Percentiles rank a stretch among this genome's conserved stretches.
Conservation (phyloP, 2,888 invertebrate genomes). For the Oconnorella tubifera region DNA sequence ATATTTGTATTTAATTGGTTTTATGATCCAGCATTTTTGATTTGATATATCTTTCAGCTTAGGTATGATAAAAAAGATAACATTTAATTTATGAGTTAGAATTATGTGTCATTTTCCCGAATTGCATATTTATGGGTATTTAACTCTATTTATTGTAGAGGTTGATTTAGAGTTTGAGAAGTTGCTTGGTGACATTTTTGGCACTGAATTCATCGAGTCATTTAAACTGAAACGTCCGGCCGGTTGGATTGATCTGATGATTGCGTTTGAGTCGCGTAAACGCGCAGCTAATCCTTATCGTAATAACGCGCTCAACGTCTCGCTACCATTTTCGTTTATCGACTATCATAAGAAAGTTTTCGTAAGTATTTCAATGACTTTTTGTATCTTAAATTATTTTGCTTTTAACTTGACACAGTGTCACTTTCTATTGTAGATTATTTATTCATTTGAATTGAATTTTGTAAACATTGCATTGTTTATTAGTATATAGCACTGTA, state of each 20-base stretch:
- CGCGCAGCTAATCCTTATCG: slow-evolving; percentile 59
- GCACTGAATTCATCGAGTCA: slow-evolving; percentile 58
- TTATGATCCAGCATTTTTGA: too few species aligned
- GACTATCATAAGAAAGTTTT: slow-evolving; percentile 56
- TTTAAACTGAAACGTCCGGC: slow-evolving; percentile 59
- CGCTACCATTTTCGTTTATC: slow-evolving; percentile 61
- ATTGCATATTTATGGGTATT: too few species aligned
- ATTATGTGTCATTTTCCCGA: too few species aligned
- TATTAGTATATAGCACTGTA: not conserved
- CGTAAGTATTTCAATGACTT: slow-evolving; percentile 5
- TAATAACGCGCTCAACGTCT: slow-evolving; percentile 35
- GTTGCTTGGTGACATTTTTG: slow-evolving; percentile 59
- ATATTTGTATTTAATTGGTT: too few species aligned
- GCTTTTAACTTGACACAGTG: too few species aligned
- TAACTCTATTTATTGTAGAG: slow-evolving; percentile 46
- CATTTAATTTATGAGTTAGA: too few species aligned
- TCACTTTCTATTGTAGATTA: too few species aligned
- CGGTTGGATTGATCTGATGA: slow-evolving; percentile 62
- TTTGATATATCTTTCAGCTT: too few species aligned
- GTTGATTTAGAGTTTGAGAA: slow-evolving; percentile 61
- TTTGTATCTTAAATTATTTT: too few species aligned
- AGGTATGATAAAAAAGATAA: too few species aligned
- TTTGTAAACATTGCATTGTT: not conserved
- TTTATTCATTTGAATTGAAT: too few species aligned
- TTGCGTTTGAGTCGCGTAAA: slow-evolving; percentile 62